A percentile compares a stretch with the other conserved stretches of the same genome.
Evolutionary conservation across 2,888 invertebrate species (phyloP).

Genomic region (Leucozona laternaria): DNA sequence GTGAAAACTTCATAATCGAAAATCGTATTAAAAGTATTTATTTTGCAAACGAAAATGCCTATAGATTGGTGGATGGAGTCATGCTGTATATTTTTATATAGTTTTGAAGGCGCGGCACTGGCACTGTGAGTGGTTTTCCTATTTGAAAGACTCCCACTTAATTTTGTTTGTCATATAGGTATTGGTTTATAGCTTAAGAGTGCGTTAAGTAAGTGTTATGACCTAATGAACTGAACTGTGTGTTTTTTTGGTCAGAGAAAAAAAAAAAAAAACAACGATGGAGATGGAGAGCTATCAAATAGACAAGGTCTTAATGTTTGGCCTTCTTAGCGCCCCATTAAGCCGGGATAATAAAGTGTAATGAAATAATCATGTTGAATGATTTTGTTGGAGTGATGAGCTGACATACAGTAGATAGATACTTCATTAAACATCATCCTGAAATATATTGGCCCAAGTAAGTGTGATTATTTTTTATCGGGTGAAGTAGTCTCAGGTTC

Average conservation of each 20-base stretch:
- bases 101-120: slow-evolving; percentile 25
- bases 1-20: slow-evolving; percentile 13
- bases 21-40: slow-evolving; percentile 11
- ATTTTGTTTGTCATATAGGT: background rate
- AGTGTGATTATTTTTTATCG: no score
- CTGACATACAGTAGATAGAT: no score
- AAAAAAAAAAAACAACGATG: background rate
- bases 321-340: background rate
- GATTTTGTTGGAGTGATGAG: background rate
- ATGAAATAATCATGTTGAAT: slow-evolving; percentile 10
- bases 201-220: slow-evolving; percentile 21
- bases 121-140: background rate
- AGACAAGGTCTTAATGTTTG: background rate
- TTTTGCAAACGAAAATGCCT: background rate
- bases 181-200: slow-evolving; percentile 10
- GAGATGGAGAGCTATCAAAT: slow-evolving; percentile 1
- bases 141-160: slow-evolving; percentile 16
- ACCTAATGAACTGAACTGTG: slow-evolving; percentile 31
- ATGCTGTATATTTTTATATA: background rate
- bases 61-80: background rate
- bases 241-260: slow-evolving; percentile 3
- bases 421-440: no score
- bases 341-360: slow-evolving; percentile 16
- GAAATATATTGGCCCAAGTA: no score
- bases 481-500: no score